Conservation (phyloP, 2,888 invertebrate genomes). For the Dasysyrphus tricinctus region DNA sequence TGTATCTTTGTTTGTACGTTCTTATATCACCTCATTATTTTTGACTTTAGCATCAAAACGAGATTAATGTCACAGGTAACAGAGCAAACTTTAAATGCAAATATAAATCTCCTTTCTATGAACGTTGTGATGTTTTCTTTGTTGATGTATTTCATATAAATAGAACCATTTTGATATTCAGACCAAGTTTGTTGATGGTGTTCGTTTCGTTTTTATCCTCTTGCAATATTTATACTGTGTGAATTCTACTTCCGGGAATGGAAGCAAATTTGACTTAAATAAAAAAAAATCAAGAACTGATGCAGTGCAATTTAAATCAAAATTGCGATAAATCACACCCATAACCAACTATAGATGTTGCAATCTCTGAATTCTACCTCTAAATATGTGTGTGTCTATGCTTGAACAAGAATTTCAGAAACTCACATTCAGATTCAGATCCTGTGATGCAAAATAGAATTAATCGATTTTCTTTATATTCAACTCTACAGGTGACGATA, state of each 20-base stretch:
- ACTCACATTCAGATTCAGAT: background rate
- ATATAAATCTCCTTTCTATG: background rate
- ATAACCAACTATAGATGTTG: background rate
- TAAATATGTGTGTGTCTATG: slow-evolving; percentile 9
- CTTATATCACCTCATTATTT: background rate
- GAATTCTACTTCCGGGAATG: slow-evolving; percentile 2
- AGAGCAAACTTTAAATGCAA: background rate
- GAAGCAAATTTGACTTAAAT: slow-evolving; percentile 20
- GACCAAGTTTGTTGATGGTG: slow-evolving; percentile 6
- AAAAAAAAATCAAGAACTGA: slow-evolving; percentile 33
- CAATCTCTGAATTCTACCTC: slow-evolving; percentile 12
- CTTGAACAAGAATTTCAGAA: background rate
- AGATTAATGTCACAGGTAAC: background rate
- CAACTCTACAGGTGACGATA: slow-evolving; percentile 27
- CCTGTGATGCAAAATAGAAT: slow-evolving; percentile 8
- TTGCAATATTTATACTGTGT: slow-evolving; percentile 17
- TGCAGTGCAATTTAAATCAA: slow-evolving; percentile 29
- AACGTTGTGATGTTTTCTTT: background rate
- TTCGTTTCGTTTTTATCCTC: background rate
- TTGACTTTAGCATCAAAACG: background rate
- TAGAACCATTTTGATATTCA: background rate
- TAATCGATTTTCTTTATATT: slow-evolving; percentile 20
- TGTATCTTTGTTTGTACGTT: background rate
- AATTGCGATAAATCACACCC: slow-evolving; percentile 16
- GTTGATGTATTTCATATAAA: background rate